phyloP scores from a whole-genome alignment of 2,113 vertebrate species.

The Ptilorrhoa leucosticta region DNA sequence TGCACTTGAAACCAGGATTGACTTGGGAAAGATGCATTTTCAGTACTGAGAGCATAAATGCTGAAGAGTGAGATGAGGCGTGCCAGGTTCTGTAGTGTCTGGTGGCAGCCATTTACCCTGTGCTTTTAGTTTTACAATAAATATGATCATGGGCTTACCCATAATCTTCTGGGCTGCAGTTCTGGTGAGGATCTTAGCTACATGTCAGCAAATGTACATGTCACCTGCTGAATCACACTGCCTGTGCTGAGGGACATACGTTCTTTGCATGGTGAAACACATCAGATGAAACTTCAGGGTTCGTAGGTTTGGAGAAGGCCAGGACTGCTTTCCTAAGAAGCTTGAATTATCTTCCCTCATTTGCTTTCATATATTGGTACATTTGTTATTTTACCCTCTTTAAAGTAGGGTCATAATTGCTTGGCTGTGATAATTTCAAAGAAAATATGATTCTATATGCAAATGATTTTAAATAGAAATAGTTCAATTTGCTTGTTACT shows the following conservation, averaged over 20 bases:
- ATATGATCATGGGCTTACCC: neutral
- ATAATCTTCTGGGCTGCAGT: neutral
- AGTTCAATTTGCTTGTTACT: neutral
- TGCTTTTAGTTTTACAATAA: neutral
- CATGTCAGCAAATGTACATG: neutral
- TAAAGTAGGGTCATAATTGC: neutral
- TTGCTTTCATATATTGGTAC: neutral
- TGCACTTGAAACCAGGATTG: neutral
- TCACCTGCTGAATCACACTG: neutral
- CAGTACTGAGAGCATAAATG: neutral
- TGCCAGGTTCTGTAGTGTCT: neutral
- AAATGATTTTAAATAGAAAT: neutral
- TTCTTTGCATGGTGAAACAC: neutral
- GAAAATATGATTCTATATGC: neutral
- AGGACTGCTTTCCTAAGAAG: neutral
- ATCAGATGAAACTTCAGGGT: neutral
- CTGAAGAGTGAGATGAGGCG: neutral
- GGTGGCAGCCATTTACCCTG: neutral
- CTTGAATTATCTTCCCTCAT: neutral
- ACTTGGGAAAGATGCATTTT: neutral
- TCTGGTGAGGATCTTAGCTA: neutral
- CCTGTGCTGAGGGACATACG: neutral
- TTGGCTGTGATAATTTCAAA: neutral
- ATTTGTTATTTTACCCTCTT: neutral
- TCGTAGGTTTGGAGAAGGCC: neutral